Percentiles rank a stretch among this genome's conserved stretches.
These are phyloP conservation scores for Trematocara zebra DNA, from an alignment of 2,113 vertebrate genomes.

Conservation along the genomic window DNA sequence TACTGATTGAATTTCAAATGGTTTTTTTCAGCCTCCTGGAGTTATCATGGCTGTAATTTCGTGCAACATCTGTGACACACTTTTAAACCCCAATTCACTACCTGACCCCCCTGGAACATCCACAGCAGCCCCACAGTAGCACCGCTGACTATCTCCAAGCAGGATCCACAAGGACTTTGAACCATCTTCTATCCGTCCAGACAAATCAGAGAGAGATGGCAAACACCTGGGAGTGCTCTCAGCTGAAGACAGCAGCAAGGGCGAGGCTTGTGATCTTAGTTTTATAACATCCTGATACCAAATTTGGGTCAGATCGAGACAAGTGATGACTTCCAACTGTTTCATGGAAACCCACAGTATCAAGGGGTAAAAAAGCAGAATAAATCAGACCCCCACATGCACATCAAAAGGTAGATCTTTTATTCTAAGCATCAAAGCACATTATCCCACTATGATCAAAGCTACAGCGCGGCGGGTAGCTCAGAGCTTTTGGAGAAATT, in stretches of 20 bases:
- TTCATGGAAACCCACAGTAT: slow-evolving; percentile 15
- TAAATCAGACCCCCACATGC: neutral
- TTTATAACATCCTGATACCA: slow-evolving; percentile 18
- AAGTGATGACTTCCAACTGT: slow-evolving; percentile 35
- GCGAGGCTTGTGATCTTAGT: slow-evolving; percentile 19
- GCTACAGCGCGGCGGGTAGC: slow-evolving; percentile 13
- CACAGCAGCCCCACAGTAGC: neutral
- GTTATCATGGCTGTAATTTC: neutral
- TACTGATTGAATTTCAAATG: neutral
- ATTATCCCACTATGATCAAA: slow-evolving; percentile 64
- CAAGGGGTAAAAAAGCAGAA: neutral
- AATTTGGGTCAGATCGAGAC: slow-evolving; percentile 37
- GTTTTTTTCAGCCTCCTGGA: neutral
- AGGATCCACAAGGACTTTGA: neutral
- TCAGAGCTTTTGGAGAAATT: slow-evolving; percentile 51
- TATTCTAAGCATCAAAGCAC: slow-evolving; percentile 63
- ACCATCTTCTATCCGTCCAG: neutral
- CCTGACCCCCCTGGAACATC: neutral
- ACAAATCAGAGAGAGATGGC: neutral
- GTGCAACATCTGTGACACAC: slow-evolving; percentile 9
- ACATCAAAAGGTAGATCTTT: slow-evolving; percentile 63
- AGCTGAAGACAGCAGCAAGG: neutral
- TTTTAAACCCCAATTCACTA: neutral
- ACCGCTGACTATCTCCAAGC: neutral
- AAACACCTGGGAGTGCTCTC: neutral